Base-by-base conservation (phyloP, 1,140 invertebrate genomes). In the Pogonus chalceus region DNA sequence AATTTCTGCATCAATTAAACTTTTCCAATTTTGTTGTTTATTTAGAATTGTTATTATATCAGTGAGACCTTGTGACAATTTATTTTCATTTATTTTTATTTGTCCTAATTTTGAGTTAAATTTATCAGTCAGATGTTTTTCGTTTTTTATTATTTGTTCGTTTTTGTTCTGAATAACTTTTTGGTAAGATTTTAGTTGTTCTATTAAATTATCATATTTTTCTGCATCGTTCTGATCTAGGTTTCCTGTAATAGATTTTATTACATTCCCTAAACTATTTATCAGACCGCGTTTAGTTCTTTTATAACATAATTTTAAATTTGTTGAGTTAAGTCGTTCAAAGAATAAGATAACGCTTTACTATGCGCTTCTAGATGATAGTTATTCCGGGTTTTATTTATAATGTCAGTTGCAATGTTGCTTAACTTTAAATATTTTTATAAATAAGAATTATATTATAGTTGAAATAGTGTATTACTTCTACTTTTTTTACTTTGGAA, bases 141-240 rank as follows among this genome's bases (percentile, higher is more conserved):
- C 26, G 26, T 7, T 7, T 31, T 31, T 31, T 31, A 31, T 31
- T 31, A 31, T 31, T 31, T 31, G 26, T 31, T 14, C 26, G 26
- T 31, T 31, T 31, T 31, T 4, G 14, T 7, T 31, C 14, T 31
- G 26, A 31, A 31, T 4, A 31, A 31, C 14, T 14, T 31, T 4
- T 31, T 31, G 26, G 14, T 31, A 7, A 14, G 4, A 4, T 31
- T 31, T 31, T 31, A 31, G 14, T 31, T 31, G 26, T 7, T 31
- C 14, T 31, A 31, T 31, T 31, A 46, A 18, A n/a, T 46, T 46
- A n/a, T 46, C 39, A 46, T 46, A 46, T 46, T 46, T 46, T 46
- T 46, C 39, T 46, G 39, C 39, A 46, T 46, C 39, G 18, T 46
- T 46, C 16, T 46, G 39, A 18, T 46, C 39, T 20, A 46, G 18